Percentiles rank a stretch among this genome's conserved stretches.
These are phyloP conservation scores for Hephaestus fuliginosus DNA, from an alignment of 2,797 vertebrate genomes.

Conservation along the genomic window DNA sequence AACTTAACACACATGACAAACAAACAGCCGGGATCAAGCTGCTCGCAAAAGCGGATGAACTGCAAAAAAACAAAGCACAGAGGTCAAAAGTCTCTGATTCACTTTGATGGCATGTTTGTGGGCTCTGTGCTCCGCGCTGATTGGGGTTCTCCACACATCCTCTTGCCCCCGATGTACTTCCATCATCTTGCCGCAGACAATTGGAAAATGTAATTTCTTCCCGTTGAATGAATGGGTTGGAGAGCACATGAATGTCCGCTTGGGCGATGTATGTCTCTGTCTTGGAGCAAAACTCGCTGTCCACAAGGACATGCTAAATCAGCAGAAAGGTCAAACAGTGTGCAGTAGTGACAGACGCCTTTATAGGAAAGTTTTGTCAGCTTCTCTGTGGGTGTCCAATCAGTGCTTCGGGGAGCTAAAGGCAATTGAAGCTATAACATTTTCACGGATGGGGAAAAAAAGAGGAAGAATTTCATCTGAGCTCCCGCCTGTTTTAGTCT, in stretches of 20 bases:
- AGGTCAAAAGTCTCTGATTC: slow-evolving; percentile 53
- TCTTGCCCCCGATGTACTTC: slow-evolving; percentile 40
- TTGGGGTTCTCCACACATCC: slow-evolving; percentile 48
- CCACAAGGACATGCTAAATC: slow-evolving; percentile 70
- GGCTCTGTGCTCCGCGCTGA: slow-evolving; percentile 28
- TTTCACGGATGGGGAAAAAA: slow-evolving; percentile 41
- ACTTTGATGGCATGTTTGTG: slow-evolving; percentile 49
- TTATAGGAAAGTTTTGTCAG: slow-evolving; percentile 43
- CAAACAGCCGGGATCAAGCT: slow-evolving; percentile 29
- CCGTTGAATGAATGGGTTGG: slow-evolving; percentile 61
- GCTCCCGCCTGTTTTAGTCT: slow-evolving; percentile 22
- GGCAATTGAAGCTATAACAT: slow-evolving; percentile 45
- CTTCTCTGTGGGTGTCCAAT: slow-evolving; percentile 53
- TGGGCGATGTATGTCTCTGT: slow-evolving; percentile 58
- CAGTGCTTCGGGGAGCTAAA: slow-evolving; percentile 38
- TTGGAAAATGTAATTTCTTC: slow-evolving; percentile 76
- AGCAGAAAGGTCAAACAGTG: slow-evolving; percentile 69
- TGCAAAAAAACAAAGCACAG: background rate
- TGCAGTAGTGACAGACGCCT: slow-evolving; percentile 35
- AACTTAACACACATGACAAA: slow-evolving; percentile 53
- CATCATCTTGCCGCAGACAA: slow-evolving; percentile 64
- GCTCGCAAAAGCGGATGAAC: background rate
- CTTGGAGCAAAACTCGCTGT: slow-evolving; percentile 48
- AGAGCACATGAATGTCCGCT: slow-evolving; percentile 52
- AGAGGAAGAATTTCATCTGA: slow-evolving; percentile 17